phyloP scores from a whole-genome alignment of 2,888 invertebrate genomes.

The Drosophila kuntzei region DNA sequence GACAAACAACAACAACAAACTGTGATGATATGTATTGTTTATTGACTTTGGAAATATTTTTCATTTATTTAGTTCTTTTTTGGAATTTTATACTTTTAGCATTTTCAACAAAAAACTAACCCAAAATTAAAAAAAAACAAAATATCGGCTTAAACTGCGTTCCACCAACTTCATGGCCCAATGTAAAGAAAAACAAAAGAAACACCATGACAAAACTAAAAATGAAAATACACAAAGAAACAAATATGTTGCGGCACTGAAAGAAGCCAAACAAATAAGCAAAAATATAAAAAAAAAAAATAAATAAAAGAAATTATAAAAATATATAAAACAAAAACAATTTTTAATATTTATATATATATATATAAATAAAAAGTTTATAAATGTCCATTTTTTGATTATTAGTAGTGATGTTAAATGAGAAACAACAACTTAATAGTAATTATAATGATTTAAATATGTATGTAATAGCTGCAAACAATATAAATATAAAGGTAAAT shows the following conservation, averaged over 20 bases:
- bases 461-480: constrained; percentile 62
- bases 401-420: constrained; percentile 82
- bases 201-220: constrained; percentile 29
- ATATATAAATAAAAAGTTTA: constrained; percentile 76
- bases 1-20: constrained; percentile 69
- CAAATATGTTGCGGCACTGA: constrained; percentile 37
- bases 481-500: constrained; percentile 13
- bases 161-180: constrained; percentile 68
- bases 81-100: constrained; percentile 26
- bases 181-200: constrained; percentile 33
- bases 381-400: constrained; percentile 85
- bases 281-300: constrained; percentile 29
- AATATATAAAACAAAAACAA: constrained; percentile 42
- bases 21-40: constrained; percentile 75
- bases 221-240: constrained; percentile 15
- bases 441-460: constrained; percentile 68
- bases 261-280: constrained; percentile 29
- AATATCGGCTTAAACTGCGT: constrained; percentile 28
- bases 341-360: constrained; percentile 68
- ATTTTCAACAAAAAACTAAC: constrained; percentile 14
- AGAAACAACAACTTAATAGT: constrained; percentile 65
- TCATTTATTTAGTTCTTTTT: constrained; percentile 30
- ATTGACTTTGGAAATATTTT: constrained; percentile 37
- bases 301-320: constrained; percentile 27
- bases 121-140: constrained; percentile 5